These are phyloP conservation scores for Eupithecia pulchellata DNA, from an alignment of 2,888 invertebrate genomes.

Conservation along the genomic window DNA sequence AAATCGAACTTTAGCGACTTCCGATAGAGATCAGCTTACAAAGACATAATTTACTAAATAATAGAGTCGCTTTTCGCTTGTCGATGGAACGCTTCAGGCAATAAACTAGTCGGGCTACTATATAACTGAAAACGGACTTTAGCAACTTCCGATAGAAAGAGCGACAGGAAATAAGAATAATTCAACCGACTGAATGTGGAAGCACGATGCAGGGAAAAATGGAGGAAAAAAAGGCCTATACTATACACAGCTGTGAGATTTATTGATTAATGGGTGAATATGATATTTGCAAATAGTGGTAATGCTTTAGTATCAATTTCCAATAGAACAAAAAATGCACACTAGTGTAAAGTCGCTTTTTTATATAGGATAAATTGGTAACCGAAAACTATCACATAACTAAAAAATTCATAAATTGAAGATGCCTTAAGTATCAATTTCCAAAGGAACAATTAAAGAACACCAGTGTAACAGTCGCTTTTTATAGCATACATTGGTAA, in stretches of 20 bases:
- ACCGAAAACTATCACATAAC: background rate
- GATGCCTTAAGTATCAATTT: too few species aligned
- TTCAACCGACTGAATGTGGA: too few species aligned
- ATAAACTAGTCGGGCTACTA: too few species aligned
- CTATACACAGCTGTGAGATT: background rate
- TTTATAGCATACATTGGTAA: too few species aligned
- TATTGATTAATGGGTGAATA: background rate
- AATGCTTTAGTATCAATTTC: background rate
- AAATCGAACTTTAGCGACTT: conserved; percentile 98
- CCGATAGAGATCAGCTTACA: conserved; percentile 60
- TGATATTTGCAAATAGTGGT: background rate
- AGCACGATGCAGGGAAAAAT: background rate
- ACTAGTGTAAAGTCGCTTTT: background rate
- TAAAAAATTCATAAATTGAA: too few species aligned
- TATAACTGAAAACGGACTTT: background rate
- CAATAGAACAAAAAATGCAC: background rate
- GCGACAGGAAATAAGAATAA: too few species aligned
- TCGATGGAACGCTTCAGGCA: too few species aligned
- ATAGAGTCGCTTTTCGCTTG: background rate
- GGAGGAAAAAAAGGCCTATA: background rate
- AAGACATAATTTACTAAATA: background rate
- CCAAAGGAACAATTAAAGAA: too few species aligned
- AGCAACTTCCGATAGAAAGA: too few species aligned
- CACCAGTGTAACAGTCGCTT: too few species aligned
- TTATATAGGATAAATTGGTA: background rate